Evolutionary conservation across 2,797 vertebrate genomes (phyloP), one percentile per base, ranked within the genome.

Genomic region (Anolis apletophallus): DNA sequence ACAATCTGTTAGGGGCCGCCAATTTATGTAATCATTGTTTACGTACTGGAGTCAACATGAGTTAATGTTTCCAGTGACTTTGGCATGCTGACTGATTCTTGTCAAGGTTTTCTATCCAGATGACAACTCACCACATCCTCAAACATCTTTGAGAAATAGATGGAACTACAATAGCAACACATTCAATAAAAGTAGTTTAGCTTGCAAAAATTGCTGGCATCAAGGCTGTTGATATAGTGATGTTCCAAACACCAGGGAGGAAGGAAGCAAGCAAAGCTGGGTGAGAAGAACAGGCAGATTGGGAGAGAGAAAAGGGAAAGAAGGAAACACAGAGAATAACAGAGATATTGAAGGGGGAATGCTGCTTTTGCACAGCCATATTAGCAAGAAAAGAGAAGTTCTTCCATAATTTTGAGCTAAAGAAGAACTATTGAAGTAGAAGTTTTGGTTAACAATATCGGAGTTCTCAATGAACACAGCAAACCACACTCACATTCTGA

Each of bases 161-260:
- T 32, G 64, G 26, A 52, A 32, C 3, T 75, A n/a, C 17, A 80
- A 80, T 29, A 68, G 77, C 14, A 52, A 73, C 19, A 16, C 54
- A 57, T 83, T 54, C 75, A 78, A 46, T 59, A 73, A 73, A 74
- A 59, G 54, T 55, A 73, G 54, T 83, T 73, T 83, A 83, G 71
- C 55, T 61, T n/a, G 13, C 50, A 21, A 57, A 77, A 78, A 78
- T 34, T n/a, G 6, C 13, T 57, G 52, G 16, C n/a, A 34, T 14
- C 12, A 32, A 32, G 17, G n/a, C 19, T 34, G 76, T 57, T 78
- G 76, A 54, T 78, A 32, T 23, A 17, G 50, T n/a, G 50, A 50
- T 52, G 11, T 50, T 55, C 74, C 29, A 76, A 54, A 7, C 68
- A 72, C 10, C 34, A n/a, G 29, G 26, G 29, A 74, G 17, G 36